These are phyloP conservation scores for Neolamprologus ventralis DNA, from an alignment of 2,113 vertebrate genomes.

Conservation along the genomic window DNA sequence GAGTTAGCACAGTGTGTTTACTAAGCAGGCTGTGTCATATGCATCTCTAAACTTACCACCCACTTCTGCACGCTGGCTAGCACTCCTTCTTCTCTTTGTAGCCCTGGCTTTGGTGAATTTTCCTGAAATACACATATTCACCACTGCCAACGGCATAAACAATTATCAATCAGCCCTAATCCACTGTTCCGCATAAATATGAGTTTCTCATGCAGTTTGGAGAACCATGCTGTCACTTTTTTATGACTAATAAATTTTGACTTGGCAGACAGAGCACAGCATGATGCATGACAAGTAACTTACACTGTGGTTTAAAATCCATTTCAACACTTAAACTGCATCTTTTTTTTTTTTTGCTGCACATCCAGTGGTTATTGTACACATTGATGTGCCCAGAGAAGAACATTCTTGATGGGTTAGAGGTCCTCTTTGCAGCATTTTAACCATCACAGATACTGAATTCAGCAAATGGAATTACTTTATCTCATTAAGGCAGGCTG, in stretches of 20 bases:
- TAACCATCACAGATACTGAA: neutral
- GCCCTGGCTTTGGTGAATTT: slow-evolving; percentile 54
- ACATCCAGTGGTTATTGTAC: neutral
- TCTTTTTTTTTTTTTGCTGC: neutral
- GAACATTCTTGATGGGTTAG: neutral
- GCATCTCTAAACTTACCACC: slow-evolving; percentile 35
- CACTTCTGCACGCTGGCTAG: slow-evolving; percentile 29
- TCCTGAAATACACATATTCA: slow-evolving; percentile 67
- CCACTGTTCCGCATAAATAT: slow-evolving; percentile 67
- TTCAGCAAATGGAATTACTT: neutral
- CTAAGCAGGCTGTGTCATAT: slow-evolving; percentile 5
- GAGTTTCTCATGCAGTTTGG: slow-evolving; percentile 56
- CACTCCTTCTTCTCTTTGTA: slow-evolving; percentile 38
- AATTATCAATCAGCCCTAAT: slow-evolving; percentile 74
- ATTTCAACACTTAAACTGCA: slow-evolving; percentile 29
- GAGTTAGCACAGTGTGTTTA: slow-evolving; percentile 20
- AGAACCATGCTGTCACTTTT: slow-evolving; percentile 50
- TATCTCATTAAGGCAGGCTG: neutral
- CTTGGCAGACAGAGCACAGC: slow-evolving; percentile 55
- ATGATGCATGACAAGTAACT: slow-evolving; percentile 61
- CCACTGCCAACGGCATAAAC: slow-evolving; percentile 69
- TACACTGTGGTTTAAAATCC: slow-evolving; percentile 51
- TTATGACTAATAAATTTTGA: slow-evolving; percentile 64
- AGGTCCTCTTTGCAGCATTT: neutral
- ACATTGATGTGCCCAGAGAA: neutral